These are phyloP conservation scores for Neotoxoptera formosana DNA, from an alignment of 1,140 invertebrate genomes.

Conservation along the genomic window DNA sequence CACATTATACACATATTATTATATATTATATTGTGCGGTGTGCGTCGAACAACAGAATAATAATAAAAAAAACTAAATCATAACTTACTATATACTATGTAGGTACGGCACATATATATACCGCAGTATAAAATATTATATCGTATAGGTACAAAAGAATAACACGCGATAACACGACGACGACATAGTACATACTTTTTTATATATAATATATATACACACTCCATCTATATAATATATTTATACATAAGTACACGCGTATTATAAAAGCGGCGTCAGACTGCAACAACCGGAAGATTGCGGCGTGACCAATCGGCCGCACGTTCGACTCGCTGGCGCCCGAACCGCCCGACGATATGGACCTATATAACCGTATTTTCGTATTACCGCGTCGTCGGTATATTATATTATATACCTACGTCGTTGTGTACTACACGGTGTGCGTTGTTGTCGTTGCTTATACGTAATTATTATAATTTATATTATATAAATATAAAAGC, in stretches of 20 bases:
- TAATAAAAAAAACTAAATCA: background rate
- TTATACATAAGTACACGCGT: background rate
- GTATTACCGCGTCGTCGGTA: background rate
- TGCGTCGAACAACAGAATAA: background rate
- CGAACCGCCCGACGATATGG: background rate
- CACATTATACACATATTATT: background rate
- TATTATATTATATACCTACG: background rate
- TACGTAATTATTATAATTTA: background rate
- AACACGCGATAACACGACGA: constrained; percentile 7
- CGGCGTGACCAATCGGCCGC: constrained; percentile 44
- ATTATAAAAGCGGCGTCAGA: background rate
- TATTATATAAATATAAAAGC: background rate
- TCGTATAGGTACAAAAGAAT: background rate
- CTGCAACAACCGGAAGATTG: constrained; percentile 41
- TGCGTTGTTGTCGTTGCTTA: background rate
- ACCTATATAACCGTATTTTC: constrained; percentile 5
- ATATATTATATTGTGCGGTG: background rate
- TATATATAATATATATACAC: background rate
- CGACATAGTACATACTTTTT: background rate
- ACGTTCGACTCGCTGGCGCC: constrained; percentile 53
- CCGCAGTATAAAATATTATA: background rate
- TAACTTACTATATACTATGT: too few species aligned
- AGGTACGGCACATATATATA: background rate
- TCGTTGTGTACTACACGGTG: background rate
- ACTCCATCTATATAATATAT: background rate